Evolutionary conservation across 2,113 vertebrate species (phyloP).

Genomic region (Pygoscelis adeliae): DNA sequence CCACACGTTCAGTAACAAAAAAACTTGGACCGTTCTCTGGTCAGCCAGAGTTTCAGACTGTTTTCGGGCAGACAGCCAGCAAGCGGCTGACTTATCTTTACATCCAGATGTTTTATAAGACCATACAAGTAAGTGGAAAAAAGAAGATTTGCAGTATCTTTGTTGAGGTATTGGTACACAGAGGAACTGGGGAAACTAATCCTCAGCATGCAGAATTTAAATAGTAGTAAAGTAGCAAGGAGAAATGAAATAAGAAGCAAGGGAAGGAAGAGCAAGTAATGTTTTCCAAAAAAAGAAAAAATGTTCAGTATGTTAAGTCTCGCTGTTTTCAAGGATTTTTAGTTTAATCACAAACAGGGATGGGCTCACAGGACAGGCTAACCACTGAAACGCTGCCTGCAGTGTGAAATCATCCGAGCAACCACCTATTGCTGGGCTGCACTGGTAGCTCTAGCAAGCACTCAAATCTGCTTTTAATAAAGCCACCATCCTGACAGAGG

Average conservation of each 20-base stretch:
- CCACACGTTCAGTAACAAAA: not conserved
- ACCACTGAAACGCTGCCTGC: not conserved
- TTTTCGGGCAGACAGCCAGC: not conserved
- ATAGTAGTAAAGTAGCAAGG: not conserved
- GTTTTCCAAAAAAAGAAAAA: not conserved
- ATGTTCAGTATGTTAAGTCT: not conserved
- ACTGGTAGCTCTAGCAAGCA: not conserved
- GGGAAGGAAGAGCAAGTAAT: not conserved
- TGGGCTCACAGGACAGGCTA: not conserved
- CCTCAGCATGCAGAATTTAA: not conserved
- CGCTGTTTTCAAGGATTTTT: not conserved
- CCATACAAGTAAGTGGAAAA: not conserved
- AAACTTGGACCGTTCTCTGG: not conserved
- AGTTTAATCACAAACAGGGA: not conserved
- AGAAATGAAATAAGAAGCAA: not conserved
- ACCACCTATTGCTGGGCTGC: not conserved
- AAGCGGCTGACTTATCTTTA: not conserved
- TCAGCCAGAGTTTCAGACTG: not conserved
- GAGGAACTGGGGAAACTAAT: not conserved
- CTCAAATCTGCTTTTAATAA: not conserved
- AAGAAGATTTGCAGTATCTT: not conserved
- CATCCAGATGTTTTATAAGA: not conserved
- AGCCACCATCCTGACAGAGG: not conserved
- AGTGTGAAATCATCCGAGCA: not conserved
- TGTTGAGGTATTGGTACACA: not conserved